phyloP scores from a whole-genome alignment of 2,113 vertebrate genomes.

The Emydocephalus ijimae region DNA sequence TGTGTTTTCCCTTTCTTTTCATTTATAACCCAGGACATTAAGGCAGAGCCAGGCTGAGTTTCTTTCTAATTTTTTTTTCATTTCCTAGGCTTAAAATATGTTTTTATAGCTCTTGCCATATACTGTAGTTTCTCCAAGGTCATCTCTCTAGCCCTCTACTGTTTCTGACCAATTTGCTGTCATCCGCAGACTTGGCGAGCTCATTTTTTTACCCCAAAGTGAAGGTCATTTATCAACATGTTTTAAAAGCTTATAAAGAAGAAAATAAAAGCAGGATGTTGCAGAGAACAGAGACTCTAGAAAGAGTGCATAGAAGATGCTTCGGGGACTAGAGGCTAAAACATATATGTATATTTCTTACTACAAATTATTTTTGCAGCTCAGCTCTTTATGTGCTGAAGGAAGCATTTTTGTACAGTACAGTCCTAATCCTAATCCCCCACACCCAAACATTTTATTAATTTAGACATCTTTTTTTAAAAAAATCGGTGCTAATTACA shows the following conservation, averaged over 20 bases:
- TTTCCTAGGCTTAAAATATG: neutral
- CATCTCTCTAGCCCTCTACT: neutral
- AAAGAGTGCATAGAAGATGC: too few species aligned
- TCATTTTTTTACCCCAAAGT: neutral
- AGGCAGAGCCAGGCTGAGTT: neutral
- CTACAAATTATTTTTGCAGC: too few species aligned
- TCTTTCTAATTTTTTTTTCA: neutral
- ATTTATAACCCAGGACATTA: neutral
- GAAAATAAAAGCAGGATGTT: neutral
- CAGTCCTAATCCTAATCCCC: neutral
- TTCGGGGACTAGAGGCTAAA: too few species aligned
- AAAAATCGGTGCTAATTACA: neutral
- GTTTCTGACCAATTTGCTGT: neutral
- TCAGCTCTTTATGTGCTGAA: too few species aligned
- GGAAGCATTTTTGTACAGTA: neutral
- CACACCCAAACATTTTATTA: neutral
- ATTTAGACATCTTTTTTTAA: neutral
- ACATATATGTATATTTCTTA: too few species aligned
- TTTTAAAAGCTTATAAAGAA: neutral
- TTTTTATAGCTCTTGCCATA: neutral
- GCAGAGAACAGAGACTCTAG: too few species aligned
- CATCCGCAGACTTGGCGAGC: neutral
- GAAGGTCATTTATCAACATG: neutral
- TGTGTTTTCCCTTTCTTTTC: neutral
- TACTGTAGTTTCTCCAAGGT: neutral